Conservation (phyloP, 1,140 invertebrate species). For the Polypedilum vanderplanki region DNA sequence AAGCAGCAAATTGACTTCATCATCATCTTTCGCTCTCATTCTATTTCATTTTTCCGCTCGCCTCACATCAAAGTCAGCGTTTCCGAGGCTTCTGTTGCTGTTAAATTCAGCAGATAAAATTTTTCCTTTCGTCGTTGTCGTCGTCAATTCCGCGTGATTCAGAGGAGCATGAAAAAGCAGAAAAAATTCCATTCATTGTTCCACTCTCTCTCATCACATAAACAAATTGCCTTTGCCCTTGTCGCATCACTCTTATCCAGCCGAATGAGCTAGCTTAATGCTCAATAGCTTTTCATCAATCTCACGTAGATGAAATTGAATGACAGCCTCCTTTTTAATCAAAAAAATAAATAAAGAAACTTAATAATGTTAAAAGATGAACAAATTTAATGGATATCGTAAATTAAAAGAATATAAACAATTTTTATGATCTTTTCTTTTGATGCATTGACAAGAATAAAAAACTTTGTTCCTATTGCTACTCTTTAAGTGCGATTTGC, state of each 20-base stretch:
- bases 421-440: not conserved
- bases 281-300: not conserved
- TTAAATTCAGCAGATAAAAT: no score
- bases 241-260: not conserved
- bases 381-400: constrained; percentile 5
- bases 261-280: not conserved
- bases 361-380: constrained; percentile 7
- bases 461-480: not conserved
- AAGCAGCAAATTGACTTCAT: constrained; percentile 10
- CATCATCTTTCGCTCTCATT: not conserved
- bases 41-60: no score
- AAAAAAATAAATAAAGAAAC: not conserved
- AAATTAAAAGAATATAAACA: not conserved
- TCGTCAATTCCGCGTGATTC: not conserved
- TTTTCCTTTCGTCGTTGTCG: no score
- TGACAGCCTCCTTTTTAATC: not conserved
- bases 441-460: not conserved
- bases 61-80: no score
- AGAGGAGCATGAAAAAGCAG: constrained; percentile 11
- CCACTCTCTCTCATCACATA: not conserved
- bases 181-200: constrained; percentile 14
- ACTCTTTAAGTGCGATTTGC: not conserved
- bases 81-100: no score
- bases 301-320: not conserved
- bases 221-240: not conserved